Percentiles rank a stretch among this genome's conserved stretches.
phyloP scores from a whole-genome alignment of 2,113 vertebrate genomes.

The Barnardius zonarius region DNA sequence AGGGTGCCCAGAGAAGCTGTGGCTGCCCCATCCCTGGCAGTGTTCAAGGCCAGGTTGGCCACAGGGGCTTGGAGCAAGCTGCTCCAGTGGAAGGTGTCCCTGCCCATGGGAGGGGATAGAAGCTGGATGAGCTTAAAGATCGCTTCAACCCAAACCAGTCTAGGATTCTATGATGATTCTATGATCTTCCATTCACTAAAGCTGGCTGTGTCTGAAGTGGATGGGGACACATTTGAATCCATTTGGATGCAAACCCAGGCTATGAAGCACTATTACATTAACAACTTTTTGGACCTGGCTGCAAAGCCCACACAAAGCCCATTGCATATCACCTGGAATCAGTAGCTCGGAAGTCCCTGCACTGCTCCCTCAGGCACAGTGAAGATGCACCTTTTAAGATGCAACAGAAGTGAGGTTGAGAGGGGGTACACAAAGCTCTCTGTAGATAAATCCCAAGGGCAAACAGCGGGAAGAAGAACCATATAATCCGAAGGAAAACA shows the following conservation, averaged over 20 bases:
- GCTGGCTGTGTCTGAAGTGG: background rate
- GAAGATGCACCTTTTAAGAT: background rate
- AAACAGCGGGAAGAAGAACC: background rate
- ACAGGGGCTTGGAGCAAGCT: background rate
- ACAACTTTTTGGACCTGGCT: background rate
- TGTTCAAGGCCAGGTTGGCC: background rate
- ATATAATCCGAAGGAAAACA: constrained; percentile 11
- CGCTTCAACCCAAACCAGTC: background rate
- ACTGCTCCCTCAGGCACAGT: background rate
- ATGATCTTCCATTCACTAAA: background rate
- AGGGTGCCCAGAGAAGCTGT: no score
- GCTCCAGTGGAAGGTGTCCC: background rate
- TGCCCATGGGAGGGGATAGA: background rate
- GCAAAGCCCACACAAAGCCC: background rate
- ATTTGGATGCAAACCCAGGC: background rate
- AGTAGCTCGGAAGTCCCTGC: background rate
- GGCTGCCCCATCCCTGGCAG: no score
- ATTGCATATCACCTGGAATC: background rate
- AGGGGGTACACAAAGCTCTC: background rate
- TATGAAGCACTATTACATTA: background rate
- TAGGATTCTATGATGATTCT: background rate
- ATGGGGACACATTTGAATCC: background rate
- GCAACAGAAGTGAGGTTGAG: background rate
- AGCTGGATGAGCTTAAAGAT: background rate
- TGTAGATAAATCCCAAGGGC: background rate